Percentiles rank a stretch among this genome's conserved stretches.
Conservation (phyloP, 2,797 vertebrate genomes). For the Urocyon cinereoargenteus region DNA sequence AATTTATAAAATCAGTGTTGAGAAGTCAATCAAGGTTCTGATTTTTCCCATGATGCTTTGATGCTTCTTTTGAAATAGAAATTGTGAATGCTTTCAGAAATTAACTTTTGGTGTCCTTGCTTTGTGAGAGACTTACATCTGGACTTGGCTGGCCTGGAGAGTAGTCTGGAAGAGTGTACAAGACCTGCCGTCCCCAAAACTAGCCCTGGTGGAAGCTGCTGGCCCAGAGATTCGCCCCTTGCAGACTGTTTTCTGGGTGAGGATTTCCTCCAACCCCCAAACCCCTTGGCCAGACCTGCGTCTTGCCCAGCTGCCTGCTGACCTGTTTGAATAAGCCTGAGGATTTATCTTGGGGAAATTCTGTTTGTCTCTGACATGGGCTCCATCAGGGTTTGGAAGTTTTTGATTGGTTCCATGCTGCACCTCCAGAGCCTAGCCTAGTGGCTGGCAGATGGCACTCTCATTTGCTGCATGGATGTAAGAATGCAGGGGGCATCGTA, state of each 20-base stretch:
- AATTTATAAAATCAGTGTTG: neutral
- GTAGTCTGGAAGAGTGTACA: neutral
- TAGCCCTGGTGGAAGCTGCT: neutral
- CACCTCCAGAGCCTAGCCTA: neutral
- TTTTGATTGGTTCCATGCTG: neutral
- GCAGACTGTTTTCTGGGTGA: neutral
- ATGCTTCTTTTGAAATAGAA: neutral
- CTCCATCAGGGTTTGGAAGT: neutral
- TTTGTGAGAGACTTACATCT: neutral
- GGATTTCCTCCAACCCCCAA: neutral
- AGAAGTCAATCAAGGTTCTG: neutral
- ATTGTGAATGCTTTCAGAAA: constrained; percentile 33
- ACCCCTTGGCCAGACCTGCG: neutral
- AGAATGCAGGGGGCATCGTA: neutral
- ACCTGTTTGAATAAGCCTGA: neutral
- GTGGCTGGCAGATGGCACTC: neutral
- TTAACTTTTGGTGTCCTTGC: neutral
- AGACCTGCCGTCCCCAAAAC: neutral
- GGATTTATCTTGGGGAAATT: neutral
- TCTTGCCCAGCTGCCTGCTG: neutral
- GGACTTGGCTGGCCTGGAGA: neutral
- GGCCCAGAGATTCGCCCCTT: neutral
- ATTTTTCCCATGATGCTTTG: neutral
- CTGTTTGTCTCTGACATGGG: neutral
- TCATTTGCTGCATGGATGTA: neutral